phyloP scores from a whole-genome alignment of 2,888 invertebrate genomes.

The Horisme vitalbata region DNA sequence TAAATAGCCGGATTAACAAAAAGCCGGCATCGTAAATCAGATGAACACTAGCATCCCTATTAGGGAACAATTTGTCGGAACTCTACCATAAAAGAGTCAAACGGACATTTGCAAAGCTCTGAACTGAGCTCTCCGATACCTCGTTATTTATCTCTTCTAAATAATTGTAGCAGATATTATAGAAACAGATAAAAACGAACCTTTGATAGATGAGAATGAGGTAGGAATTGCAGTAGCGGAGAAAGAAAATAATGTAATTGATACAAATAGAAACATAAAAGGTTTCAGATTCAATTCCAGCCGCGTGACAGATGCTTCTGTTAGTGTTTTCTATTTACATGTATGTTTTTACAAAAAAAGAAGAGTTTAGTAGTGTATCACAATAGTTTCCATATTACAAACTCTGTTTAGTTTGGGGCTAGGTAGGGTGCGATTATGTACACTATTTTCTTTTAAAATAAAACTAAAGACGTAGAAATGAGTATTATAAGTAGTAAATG shows the following conservation, averaged over 20 bases:
- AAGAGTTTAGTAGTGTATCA: too few species aligned
- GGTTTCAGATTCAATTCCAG: too few species aligned
- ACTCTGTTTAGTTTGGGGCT: too few species aligned
- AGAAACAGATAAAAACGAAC: slow-evolving; percentile 4
- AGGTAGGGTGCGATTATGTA: too few species aligned
- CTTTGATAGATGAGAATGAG: neutral
- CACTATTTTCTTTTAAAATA: too few species aligned
- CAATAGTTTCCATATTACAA: too few species aligned
- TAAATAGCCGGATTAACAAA: neutral
- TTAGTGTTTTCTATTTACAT: too few species aligned
- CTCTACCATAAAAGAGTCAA: slow-evolving; percentile 37
- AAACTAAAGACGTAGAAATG: too few species aligned
- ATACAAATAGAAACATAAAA: too few species aligned
- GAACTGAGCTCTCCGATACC: slow-evolving; percentile 67
- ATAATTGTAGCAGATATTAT: slow-evolving; percentile 62
- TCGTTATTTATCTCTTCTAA: slow-evolving; percentile 76
- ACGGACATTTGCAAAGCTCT: slow-evolving; percentile 72
- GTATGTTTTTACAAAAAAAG: too few species aligned
- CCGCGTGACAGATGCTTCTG: too few species aligned
- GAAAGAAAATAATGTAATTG: neutral
- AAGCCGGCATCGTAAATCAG: slow-evolving; percentile 12
- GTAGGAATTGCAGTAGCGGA: neutral
- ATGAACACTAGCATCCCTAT: slow-evolving; percentile 6
- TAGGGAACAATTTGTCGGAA: slow-evolving; percentile 33
- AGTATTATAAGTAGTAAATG: too few species aligned